phyloP scores from a whole-genome alignment of 2,113 vertebrate species.

The Proterorhinus semilunaris region DNA sequence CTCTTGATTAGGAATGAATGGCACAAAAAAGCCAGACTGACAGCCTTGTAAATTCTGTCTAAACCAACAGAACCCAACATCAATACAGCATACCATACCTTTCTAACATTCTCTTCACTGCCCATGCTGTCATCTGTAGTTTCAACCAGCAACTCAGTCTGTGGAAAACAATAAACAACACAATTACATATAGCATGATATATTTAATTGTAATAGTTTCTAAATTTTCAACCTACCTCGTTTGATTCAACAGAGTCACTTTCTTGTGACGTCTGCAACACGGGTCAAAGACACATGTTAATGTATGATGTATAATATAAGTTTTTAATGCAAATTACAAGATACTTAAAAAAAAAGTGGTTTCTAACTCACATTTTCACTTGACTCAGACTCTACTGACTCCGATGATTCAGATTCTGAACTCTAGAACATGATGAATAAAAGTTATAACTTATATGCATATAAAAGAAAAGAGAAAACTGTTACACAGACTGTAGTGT shows the following conservation, averaged over 20 bases:
- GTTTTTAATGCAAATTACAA: neutral
- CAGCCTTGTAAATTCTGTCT: no score
- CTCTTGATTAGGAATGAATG: no score
- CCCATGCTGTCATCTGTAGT: conserved; percentile 65
- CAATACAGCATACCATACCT: conserved; percentile 36
- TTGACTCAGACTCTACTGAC: conserved; percentile 36
- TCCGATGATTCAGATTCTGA: conserved; percentile 54
- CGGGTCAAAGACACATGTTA: neutral
- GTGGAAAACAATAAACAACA: neutral
- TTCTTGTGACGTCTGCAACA: conserved; percentile 58
- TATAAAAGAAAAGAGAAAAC: neutral
- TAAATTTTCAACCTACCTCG: conserved; percentile 25
- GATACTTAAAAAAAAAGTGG: neutral
- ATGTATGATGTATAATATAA: neutral
- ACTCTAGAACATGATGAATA: conserved; percentile 32
- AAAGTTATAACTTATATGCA: neutral
- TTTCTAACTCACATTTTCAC: conserved; percentile 48
- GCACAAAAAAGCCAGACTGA: no score
- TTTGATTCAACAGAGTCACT: conserved; percentile 50
- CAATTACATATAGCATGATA: neutral
- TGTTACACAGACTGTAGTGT: neutral
- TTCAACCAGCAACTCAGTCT: conserved; percentile 44
- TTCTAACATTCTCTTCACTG: conserved; percentile 68
- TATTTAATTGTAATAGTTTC: neutral
- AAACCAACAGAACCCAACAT: no score